Base-by-base conservation (phyloP, 2,113 vertebrate genomes). In the Centrocercus urophasianus region DNA sequence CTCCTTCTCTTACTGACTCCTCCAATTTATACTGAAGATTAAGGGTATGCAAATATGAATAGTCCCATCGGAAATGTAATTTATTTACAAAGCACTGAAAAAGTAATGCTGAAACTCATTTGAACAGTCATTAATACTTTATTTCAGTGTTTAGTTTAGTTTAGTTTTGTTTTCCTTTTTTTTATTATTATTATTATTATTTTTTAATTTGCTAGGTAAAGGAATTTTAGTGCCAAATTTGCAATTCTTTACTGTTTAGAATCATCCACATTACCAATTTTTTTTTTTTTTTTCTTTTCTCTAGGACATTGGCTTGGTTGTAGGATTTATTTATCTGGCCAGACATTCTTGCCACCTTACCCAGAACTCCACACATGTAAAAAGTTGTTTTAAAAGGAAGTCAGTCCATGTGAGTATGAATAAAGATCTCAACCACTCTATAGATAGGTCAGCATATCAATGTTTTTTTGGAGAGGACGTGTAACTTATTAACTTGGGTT, bases 41-140 rank as follows among this genome's bases (percentile, higher is more conserved):
- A 79, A 66, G 42, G 76, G 47, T 61, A 86, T 9, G 34, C 28
- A 21, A 90, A 52, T 72, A 65, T 79, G 77, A 86, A 59, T 73
- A 36, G 43, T 84, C 80, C 88, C 66, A 60, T 90, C 70, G 91
- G 66, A 93, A 95, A 78, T 57, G 52, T 72, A 47, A 78, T 80
- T 64, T 84, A 45, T 83, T 94, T 88, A 63, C 16, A 36, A 38
- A 72, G 5, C 19, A 77, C 32, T 45, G 24, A 69, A n/a, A 63
- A 92, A 76, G 15, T 50, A 50, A 83, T 45, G 40, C 24, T 70
- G 64, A 60, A 88, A 93, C n/a, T 59, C 9, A 64, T 73, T 85
- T 57, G 20, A 87, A 48, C 17, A 73, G 61, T 93, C 36, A 69
- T 77, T 83, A 79, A 47, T 60, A 15, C 32, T 59, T 19, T n/a